Percentiles rank a stretch among this genome's conserved stretches.
Conservation (phyloP, 1,140 invertebrate species). For the Phortica variegata region DNA sequence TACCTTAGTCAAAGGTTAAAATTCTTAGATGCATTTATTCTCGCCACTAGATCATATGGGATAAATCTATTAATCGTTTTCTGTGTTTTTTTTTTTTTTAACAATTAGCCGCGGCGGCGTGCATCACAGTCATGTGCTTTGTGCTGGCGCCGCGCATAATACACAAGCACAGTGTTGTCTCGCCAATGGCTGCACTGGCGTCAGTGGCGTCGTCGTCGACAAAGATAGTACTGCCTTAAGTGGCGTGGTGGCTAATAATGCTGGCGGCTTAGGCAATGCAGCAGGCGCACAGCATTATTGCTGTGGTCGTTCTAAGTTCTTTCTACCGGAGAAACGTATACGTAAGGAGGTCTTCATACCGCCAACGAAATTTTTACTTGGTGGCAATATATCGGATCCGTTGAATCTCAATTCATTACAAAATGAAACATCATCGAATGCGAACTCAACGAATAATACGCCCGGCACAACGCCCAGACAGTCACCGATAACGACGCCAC, state of each 20-base stretch:
- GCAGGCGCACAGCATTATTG: slow-evolving; percentile 43
- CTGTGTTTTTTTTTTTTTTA: not conserved
- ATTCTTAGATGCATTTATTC: not conserved
- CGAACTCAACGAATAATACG: slow-evolving; percentile 82
- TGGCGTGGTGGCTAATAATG: slow-evolving; percentile 31
- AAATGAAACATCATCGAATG: slow-evolving; percentile 79
- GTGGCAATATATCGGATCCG: slow-evolving; percentile 93
- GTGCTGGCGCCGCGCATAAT: slow-evolving; percentile 43
- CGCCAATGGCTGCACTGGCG: slow-evolving; percentile 40
- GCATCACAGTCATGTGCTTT: slow-evolving; percentile 48
- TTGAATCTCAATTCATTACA: slow-evolving; percentile 91
- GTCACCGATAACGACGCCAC: slow-evolving; percentile 79
- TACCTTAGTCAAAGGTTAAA: not conserved
- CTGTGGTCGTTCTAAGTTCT: slow-evolving; percentile 60
- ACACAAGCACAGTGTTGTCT: slow-evolving; percentile 34
- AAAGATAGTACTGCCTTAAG: slow-evolving; percentile 39
- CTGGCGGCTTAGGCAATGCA: slow-evolving; percentile 27
- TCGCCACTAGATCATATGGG: not conserved
- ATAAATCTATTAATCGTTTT: not conserved
- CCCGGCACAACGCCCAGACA: slow-evolving; percentile 85
- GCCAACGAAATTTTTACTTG: slow-evolving; percentile 90
- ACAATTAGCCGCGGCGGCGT: slow-evolving; percentile 12
- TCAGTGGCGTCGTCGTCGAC: slow-evolving; percentile 24
- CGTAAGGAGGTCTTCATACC: slow-evolving; percentile 74
- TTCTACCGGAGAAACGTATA: slow-evolving; percentile 67